Conservation (phyloP, 2,113 vertebrate species). For the Corynorhinus townsendii region DNA sequence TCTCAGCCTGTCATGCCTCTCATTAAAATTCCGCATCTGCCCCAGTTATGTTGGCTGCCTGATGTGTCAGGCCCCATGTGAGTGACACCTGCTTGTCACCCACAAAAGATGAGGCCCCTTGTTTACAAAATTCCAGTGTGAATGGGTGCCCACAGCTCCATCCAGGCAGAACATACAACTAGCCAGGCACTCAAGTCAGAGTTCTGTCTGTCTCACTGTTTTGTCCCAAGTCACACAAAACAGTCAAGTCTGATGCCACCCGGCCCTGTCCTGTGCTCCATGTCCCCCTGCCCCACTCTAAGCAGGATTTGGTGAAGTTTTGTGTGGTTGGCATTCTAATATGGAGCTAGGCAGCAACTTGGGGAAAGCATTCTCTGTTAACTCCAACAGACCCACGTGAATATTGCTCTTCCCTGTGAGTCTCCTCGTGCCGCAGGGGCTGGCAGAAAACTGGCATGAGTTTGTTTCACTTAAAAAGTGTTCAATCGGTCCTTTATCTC, state of each 20-base stretch:
- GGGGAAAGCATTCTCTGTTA: not conserved
- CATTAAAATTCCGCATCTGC: not conserved
- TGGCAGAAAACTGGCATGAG: not conserved
- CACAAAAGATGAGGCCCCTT: not conserved
- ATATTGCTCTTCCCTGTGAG: not conserved
- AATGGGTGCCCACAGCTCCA: not conserved
- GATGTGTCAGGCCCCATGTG: not conserved
- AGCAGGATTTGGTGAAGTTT: not conserved
- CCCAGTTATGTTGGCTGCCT: not conserved
- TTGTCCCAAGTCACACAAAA: not conserved
- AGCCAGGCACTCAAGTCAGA: not conserved
- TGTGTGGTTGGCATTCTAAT: not conserved
- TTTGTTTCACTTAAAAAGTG: not conserved
- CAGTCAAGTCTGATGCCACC: not conserved
- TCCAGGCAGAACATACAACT: not conserved
- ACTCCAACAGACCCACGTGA: not conserved
- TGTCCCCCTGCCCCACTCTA: too few species aligned
- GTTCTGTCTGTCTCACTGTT: not conserved
- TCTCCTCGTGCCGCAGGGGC: fast-evolving
- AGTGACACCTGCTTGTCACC: not conserved
- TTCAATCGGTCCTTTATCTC: not conserved
- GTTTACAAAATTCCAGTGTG: not conserved
- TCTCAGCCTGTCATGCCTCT: not conserved
- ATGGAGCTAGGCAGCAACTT: not conserved
- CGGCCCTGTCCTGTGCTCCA: fast-evolving